Evolutionary conservation across 2,797 vertebrate species (phyloP).

Genomic region (Austrolebias charrua): DNA sequence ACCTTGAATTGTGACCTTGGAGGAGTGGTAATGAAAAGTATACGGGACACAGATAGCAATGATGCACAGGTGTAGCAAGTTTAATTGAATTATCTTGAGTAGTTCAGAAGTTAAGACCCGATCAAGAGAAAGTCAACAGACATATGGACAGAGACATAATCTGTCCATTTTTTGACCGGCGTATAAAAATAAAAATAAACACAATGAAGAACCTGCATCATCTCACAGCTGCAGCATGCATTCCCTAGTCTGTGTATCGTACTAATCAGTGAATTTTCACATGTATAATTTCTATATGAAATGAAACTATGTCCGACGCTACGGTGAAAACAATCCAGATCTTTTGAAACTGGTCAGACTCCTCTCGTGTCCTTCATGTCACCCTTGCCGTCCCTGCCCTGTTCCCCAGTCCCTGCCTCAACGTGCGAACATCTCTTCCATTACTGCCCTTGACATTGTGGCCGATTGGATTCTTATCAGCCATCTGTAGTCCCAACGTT

Average conservation of each 20-base stretch:
- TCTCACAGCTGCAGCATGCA: not conserved
- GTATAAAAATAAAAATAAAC: no score
- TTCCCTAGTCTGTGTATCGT: constrained; percentile 29
- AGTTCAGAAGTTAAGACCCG: no score
- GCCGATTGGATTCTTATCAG: constrained; percentile 77
- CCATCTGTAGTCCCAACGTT: constrained; percentile 57
- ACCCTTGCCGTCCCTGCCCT: constrained; percentile 40
- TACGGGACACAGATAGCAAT: no score
- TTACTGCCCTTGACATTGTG: constrained; percentile 69
- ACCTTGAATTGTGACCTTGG: no score
- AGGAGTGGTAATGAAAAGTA: no score
- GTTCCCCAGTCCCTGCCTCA: constrained; percentile 19
- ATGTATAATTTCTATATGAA: not conserved
- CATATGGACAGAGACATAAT: no score
- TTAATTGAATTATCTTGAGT: no score
- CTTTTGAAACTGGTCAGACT: not conserved
- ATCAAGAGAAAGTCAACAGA: no score
- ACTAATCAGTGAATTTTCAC: not conserved
- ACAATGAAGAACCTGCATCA: not conserved
- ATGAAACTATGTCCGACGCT: not conserved
- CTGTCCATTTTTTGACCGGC: no score
- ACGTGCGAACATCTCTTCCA: constrained; percentile 62
- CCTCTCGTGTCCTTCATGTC: constrained; percentile 50
- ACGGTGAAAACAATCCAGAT: not conserved
- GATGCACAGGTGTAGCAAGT: no score